Evolutionary conservation across 2,113 vertebrate genomes (phyloP), one percentile per base, ranked within the genome.

Genomic region (Periophthalmodon schlosseri): DNA sequence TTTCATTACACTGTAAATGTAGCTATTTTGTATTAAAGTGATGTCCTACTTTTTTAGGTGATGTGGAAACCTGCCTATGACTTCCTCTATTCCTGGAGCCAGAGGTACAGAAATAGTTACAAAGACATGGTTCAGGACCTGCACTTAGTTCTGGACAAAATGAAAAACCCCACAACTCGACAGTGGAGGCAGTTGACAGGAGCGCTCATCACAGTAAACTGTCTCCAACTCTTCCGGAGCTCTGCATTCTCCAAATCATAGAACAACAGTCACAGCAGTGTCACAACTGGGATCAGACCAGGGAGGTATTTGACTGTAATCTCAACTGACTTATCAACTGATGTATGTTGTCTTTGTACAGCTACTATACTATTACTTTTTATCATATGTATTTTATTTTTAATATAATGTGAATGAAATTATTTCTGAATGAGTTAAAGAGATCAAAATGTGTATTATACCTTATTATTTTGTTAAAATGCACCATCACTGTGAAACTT

Each of bases 61-160:
- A 98, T 98, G 96, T 99, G 98, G 98, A 99, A 99, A 79, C 98
- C 97, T 80, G 98, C 98, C 8, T 99, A 98, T 83, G 98, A 99
- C 88, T 99, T 98, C 86, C 94, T 99, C 9, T 97, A 96, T 72
- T 93, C 94, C 0, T 99, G 98, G 98, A 95, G 95, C 74, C 91
- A 94, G 79, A 94, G 93, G 64, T 97, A 97, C 2, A 96, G 96
- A 80, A 94, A 95, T 1, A 93, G 94, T 83, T 96, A 96, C 91
- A 93, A 91, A 84, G 97, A 97, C 1, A 92, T 98, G 87, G 91
- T 99, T 68, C 97, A 99, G 91, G 97, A 98, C 72, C 93, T 99
- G 33, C 98, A 99, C 4, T 91, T 94, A 76, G 90, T 95, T 65
- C 88, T 99, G 89, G 97, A 98, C 90, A 98, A 95, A 91, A 99